Evolutionary conservation across 1,140 invertebrate genomes (phyloP).

Genomic region (Chrysomallon squamiferum): DNA sequence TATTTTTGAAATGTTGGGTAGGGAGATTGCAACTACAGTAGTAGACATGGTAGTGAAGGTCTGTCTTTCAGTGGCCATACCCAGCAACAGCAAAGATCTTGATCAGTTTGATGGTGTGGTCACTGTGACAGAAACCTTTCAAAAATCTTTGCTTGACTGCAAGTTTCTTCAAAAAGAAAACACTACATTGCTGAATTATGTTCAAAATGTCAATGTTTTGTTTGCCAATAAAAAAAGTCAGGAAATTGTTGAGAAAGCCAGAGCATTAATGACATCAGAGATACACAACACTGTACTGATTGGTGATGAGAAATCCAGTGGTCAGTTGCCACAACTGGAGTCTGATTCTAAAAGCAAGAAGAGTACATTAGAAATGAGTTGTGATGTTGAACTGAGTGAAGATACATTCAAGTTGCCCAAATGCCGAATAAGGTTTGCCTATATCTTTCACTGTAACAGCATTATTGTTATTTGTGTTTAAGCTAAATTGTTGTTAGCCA

Average conservation of each 20-base stretch:
- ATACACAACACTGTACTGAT: slow-evolving; percentile 77
- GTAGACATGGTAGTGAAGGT: slow-evolving; percentile 74
- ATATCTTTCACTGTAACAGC: too few species aligned
- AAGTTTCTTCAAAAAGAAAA: slow-evolving; percentile 62
- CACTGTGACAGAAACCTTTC: slow-evolving; percentile 72
- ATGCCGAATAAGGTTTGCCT: slow-evolving; percentile 72
- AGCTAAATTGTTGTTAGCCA: too few species aligned
- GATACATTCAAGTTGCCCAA: slow-evolving; percentile 60
- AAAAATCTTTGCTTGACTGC: slow-evolving; percentile 68
- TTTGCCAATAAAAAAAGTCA: slow-evolving; percentile 82
- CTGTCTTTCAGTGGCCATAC: slow-evolving; percentile 78
- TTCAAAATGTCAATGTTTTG: slow-evolving; percentile 77
- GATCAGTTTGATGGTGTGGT: slow-evolving; percentile 72
- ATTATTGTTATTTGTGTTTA: too few species aligned
- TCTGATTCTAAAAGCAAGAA: slow-evolving; percentile 10
- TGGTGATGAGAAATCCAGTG: slow-evolving; percentile 47
- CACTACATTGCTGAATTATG: slow-evolving; percentile 71
- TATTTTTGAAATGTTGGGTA: slow-evolving; percentile 71
- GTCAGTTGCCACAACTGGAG: slow-evolving; percentile 33
- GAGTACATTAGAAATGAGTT: slow-evolving; percentile 26
- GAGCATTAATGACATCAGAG: slow-evolving; percentile 80
- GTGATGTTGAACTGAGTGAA: slow-evolving; percentile 42
- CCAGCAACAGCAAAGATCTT: slow-evolving; percentile 75
- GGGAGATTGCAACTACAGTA: slow-evolving; percentile 70
- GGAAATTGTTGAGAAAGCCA: slow-evolving; percentile 74